Percentiles rank a stretch among this genome's conserved stretches.
Conservation (phyloP, 2,797 vertebrate genomes). For the Pangasius sanitwongsei region DNA sequence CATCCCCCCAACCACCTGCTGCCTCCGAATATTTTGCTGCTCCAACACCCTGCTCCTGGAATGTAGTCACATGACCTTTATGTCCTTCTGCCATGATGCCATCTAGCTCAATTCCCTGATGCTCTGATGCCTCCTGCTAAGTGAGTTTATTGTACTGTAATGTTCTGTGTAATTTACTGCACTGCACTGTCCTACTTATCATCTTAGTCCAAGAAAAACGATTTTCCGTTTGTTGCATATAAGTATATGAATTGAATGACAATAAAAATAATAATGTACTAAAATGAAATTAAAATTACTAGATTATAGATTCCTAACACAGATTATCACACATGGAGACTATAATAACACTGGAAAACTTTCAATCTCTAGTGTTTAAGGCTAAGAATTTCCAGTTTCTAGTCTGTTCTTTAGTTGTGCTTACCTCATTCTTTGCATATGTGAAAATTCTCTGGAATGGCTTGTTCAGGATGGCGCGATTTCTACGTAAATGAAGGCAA, state of each 20-base stretch:
- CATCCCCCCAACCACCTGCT: conserved; percentile 1
- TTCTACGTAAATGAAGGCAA: conserved; percentile 29
- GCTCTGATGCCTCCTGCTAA: background rate
- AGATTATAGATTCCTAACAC: background rate
- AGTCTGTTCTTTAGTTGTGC: background rate
- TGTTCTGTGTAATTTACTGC: background rate
- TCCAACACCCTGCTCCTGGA: background rate
- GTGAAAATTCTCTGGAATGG: conserved; percentile 17
- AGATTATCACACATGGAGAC: too few species aligned
- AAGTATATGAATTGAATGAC: background rate
- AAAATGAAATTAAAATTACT: background rate
- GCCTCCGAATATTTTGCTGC: background rate
- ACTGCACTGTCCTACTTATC: background rate
- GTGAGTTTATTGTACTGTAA: background rate
- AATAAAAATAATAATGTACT: background rate
- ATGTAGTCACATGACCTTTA: background rate
- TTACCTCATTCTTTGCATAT: conserved; percentile 21
- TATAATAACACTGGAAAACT: background rate
- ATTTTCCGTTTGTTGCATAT: background rate
- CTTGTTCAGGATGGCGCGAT: background rate
- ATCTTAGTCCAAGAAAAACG: background rate
- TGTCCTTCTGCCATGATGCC: background rate
- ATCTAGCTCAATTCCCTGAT: background rate
- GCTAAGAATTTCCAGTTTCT: background rate
- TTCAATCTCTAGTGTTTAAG: background rate